Base-by-base conservation (phyloP, 2,888 invertebrate species). In the Eurois occulta region DNA sequence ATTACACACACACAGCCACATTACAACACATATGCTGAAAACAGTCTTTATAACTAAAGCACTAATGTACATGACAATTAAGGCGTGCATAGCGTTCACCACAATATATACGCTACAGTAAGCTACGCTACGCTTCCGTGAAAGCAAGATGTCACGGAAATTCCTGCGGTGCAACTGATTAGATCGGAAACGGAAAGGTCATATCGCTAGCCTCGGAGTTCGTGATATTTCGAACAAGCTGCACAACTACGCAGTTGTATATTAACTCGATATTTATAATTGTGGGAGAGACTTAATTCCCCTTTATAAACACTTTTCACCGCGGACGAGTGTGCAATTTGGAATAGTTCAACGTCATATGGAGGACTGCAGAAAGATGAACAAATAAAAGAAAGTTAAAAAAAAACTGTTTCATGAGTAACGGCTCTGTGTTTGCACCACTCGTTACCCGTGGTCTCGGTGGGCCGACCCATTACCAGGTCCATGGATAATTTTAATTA, bases 141-240 rank as follows among this genome's bases (percentile, higher is more conserved):
- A 24, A 35, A 11, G 35, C 24, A 35, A 35, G 24, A 11, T 38
- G 24, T 24, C 24, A 62, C 35, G 35, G 62, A 62, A 58, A 62
- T 62, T 62, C 24, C 35, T 11, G 62, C 35, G 35, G 35, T 62
- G 62, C 4, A 62, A 62, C 62, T 38, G 35, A 62, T 62, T 24
- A 62, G 11, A 38, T 35, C 62, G 35, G 62, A 38, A 62, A 64
- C 62, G 62, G 62, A 64, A 64, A 64, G 62, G 62, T 38, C 35
- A 62, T 35, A 38, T 62, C 62, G 35, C 6, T 24, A 24, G 38
- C 24, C 18, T 64, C 35, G 38, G 24, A 38, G 13, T 64, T 13
- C 35, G 11, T 38, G 62, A 64, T 64, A 64, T 64, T 64, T 24
- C 62, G 38, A 62, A 64, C 62, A 24, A 38, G 35, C 62, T 64